Evolutionary conservation across 2,113 vertebrate genomes (phyloP), one percentile per base, ranked within the genome.

Genomic region (Steatornis caripensis): DNA sequence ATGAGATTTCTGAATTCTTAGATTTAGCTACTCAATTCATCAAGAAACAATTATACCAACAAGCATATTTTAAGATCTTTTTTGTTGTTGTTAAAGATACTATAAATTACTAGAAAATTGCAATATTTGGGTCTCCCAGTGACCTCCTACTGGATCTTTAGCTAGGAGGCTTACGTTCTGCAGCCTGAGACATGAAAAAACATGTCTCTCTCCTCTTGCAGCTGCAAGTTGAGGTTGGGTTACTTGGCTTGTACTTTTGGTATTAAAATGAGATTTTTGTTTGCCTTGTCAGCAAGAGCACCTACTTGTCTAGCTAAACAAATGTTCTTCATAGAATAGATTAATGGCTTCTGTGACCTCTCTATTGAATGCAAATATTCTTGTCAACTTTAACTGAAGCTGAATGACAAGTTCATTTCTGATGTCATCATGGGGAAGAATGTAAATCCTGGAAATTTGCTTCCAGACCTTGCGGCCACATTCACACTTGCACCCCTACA

Each of bases 401-500:
- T 89, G 61, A 83, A 66, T 70, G 77, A 60, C n/a, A 83, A 19
- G 22, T 77, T 77, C 9, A 34, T 77, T 92, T 89, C 43, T 94
- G 58, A 71, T 74, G 29, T 61, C 36, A 30, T 69, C 34, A 23
- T 6, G 17, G 9, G 53, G 24, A 82, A 66, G 24, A 36, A 88
- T 17, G 15, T 32, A 85, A 90, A 80, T 7, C 30, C 34, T 24
- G 43, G 46, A 68, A 84, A 68, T 78, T 10, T 54, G 2, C 20
- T 60, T 90, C 36, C 53, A 65, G 53, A 41, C 1, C 7, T 22
- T 48, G 19, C 41, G 46, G 30, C 34, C 24, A 27, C 36, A 36
- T 37, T 62, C 17, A 45, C 6, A 45, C 0, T 0, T 23, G 18
- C 13, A 74, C 14, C n/a, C 15, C 20, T 62, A 64, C 15, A 80